Conservation (phyloP, 2,888 invertebrate genomes). For the Hesperia comma region DNA sequence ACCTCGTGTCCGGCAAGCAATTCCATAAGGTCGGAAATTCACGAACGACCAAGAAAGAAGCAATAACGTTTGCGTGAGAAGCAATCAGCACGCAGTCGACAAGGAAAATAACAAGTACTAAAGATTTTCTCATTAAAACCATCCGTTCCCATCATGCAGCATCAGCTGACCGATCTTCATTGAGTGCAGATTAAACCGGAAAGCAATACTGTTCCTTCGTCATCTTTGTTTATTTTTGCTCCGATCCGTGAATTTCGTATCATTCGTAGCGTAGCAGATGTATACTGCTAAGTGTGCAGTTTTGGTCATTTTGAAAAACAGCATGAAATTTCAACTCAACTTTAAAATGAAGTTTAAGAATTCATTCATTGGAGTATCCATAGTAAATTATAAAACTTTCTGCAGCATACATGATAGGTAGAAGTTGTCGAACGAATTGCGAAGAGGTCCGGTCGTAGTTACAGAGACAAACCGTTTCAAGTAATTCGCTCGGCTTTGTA, state of each 20-base stretch:
- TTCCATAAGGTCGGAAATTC: conserved; percentile 25
- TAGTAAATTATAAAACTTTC: no score
- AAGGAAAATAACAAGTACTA: conserved; percentile 37
- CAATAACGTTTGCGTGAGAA: conserved; percentile 38
- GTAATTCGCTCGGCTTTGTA: conserved; percentile 20
- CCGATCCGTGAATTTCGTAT: conserved; percentile 25
- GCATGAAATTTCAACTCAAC: not conserved
- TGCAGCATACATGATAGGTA: not conserved
- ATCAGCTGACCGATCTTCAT: conserved; percentile 41
- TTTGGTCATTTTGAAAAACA: not conserved
- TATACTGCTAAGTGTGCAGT: not conserved
- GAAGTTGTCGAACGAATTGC: not conserved
- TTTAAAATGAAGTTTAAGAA: not conserved
- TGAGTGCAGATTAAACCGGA: conserved; percentile 42
- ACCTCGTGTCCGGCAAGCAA: not conserved
- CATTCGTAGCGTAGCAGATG: not conserved
- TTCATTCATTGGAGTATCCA: no score
- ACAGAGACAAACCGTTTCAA: conserved; percentile 7
- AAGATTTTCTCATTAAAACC: conserved; percentile 39
- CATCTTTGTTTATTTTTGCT: conserved; percentile 31
- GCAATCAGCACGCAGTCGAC: conserved; percentile 34
- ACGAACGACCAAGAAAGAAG: conserved; percentile 26
- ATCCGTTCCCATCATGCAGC: conserved; percentile 43
- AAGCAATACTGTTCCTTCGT: conserved; percentile 41
- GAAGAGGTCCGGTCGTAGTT: not conserved